phyloP scores from a whole-genome alignment of 2,797 vertebrate species.

The Diplodus sargus region DNA sequence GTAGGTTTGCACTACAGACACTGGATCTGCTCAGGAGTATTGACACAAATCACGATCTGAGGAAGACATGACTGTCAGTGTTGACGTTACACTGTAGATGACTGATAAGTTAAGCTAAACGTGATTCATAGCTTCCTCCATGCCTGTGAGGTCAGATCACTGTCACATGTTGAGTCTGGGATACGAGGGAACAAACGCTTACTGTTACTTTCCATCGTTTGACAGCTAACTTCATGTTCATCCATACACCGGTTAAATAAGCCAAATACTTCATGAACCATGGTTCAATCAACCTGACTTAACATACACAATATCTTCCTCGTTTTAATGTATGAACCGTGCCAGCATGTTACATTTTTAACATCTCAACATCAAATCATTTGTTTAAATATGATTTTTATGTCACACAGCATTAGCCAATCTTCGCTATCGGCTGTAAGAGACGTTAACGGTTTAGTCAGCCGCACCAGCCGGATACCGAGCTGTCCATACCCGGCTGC shows the following conservation, averaged over 20 bases:
- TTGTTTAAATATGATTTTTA: background rate
- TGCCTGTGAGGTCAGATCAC: constrained; percentile 42
- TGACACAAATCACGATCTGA: background rate
- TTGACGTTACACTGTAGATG: background rate
- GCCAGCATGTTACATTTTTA: background rate
- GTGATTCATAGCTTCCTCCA: constrained; percentile 52
- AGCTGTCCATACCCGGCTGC: constrained; percentile 14
- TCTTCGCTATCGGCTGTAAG: background rate
- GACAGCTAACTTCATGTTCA: background rate
- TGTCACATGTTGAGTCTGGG: constrained; percentile 55
- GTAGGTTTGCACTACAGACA: background rate
- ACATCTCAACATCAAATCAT: background rate
- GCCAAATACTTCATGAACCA: background rate
- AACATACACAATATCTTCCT: background rate
- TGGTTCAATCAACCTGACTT: background rate
- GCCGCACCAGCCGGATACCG: constrained; percentile 13
- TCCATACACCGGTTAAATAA: background rate
- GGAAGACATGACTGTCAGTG: background rate
- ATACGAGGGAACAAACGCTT: background rate
- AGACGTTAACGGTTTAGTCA: background rate
- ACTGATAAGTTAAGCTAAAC: background rate
- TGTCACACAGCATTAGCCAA: background rate
- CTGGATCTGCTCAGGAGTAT: background rate
- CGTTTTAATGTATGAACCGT: background rate
- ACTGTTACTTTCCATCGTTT: background rate